These are phyloP conservation scores for Drosophila oshimai DNA, from an alignment of 1,140 invertebrate genomes.

Conservation along the genomic window DNA sequence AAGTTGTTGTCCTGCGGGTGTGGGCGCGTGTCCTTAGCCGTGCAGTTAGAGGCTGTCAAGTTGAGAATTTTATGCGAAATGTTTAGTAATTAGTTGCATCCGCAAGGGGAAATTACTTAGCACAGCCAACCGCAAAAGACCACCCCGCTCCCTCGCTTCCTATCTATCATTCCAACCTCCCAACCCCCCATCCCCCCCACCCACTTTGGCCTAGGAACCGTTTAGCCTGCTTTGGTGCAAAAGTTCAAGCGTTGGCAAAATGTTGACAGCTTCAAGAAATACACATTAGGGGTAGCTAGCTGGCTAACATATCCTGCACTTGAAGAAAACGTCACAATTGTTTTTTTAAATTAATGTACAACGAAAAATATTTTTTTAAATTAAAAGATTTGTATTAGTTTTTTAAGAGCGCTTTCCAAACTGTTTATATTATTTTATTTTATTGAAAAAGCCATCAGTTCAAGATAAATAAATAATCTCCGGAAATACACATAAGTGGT, in stretches of 20 bases:
- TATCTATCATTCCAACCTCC: slow-evolving; percentile 8
- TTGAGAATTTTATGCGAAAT: slow-evolving; percentile 80
- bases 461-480: no score
- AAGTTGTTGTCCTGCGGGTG: slow-evolving; percentile 26
- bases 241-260: slow-evolving; percentile 59
- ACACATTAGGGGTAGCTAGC: slow-evolving; percentile 28
- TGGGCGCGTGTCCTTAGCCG: slow-evolving; percentile 35
- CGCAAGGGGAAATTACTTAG: slow-evolving; percentile 78
- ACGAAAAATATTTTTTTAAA: no score
- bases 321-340: no score
- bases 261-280: slow-evolving; percentile 66
- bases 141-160: background rate
- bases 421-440: no score
- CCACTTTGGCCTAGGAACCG: background rate
- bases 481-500: no score
- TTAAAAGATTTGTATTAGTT: no score
- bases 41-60: slow-evolving; percentile 75
- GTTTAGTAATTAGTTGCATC: slow-evolving; percentile 82
- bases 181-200: background rate
- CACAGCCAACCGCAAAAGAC: slow-evolving; percentile 48
- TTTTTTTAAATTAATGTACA: no score
- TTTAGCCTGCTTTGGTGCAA: slow-evolving; percentile 28
- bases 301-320: slow-evolving; percentile 8
- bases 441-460: no score
- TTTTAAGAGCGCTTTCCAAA: no score